A percentile compares a stretch with the other conserved stretches of the same genome.
Evolutionary conservation across 2,113 vertebrate species (phyloP).

Genomic region (Percina caprodes): DNA sequence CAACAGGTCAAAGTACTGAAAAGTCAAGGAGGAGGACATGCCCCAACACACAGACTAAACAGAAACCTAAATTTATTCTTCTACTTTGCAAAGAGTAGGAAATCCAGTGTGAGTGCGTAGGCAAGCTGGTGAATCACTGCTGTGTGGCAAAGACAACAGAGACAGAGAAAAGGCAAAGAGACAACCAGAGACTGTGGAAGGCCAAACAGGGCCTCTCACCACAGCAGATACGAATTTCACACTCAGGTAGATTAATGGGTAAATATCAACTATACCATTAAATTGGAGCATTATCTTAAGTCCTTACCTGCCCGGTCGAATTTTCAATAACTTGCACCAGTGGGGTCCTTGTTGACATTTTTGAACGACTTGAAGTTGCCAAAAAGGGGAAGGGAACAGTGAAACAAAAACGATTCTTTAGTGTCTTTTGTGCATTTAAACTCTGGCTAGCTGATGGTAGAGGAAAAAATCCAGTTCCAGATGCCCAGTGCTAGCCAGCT

Average conservation of each 20-base stretch:
- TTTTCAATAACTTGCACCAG: constrained; percentile 85
- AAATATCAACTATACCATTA: background rate
- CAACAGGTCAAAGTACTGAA: constrained; percentile 42
- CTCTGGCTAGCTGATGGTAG: constrained; percentile 20
- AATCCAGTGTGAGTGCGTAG: constrained; percentile 72
- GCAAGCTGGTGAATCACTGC: constrained; percentile 74
- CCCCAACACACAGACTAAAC: constrained; percentile 67
- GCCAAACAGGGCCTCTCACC: constrained; percentile 25
- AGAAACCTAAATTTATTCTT: constrained; percentile 59
- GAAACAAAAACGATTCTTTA: constrained; percentile 57
- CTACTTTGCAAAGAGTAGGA: constrained; percentile 57
- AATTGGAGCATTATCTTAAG: background rate
- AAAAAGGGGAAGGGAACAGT: constrained; percentile 51
- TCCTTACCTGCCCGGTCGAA: constrained; percentile 83
- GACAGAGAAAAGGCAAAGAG: constrained; percentile 33
- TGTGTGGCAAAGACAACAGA: constrained; percentile 72
- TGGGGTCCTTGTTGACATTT: constrained; percentile 85
- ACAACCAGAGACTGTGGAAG: constrained; percentile 26
- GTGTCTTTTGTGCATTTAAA: constrained; percentile 79
- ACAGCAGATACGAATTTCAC: background rate
- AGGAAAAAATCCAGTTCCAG: constrained; percentile 40
- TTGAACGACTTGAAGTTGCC: constrained; percentile 62
- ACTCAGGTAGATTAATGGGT: rapidly evolving
- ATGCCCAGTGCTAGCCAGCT: constrained; percentile 74
- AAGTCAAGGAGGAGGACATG: constrained; percentile 56